Evolutionary conservation across 2,797 vertebrate genomes (phyloP), one percentile per base, ranked within the genome.

Genomic region (Phoebastria nigripes): DNA sequence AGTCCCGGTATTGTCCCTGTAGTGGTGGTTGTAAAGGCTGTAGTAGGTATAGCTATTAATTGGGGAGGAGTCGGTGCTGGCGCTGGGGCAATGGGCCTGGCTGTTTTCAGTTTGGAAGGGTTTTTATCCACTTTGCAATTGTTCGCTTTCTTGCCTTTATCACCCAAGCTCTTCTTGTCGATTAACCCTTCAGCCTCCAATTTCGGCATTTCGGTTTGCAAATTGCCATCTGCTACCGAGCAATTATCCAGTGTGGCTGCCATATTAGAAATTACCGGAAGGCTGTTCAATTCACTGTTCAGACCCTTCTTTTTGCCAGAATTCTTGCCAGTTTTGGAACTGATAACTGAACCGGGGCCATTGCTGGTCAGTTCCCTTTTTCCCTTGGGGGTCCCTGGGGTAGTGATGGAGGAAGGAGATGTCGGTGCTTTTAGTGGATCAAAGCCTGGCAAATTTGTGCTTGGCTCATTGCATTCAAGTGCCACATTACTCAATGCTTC

Each of bases 221-320:
- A 97, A 95, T 95, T 98, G 77, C 98, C 97, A 44, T 99, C 99
- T n/a, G 93, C 87, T 12, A 98, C 98, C 2, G 99, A 98, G 97
- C 99, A 99, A 94, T 98, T 98, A 96, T 99, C 99, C 77, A 99
- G 97, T 4, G 99, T 98, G 74, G 99, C 98, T 2, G 99, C 98
- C 99, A 99, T 99, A 94, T 99, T 99, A 84, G 99, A 99, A 97
- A 99, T 99, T 51, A 99, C 98, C 0, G 99, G 99, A 79, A 99
- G 98, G 96, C 98, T 99, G 96, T 97, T 99, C 71, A 99, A 96
- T 91, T 99, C 99, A 58, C 97, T 98, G 55, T 97, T 98, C 41
- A 99, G 97, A 83, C 98, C 98, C 15, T 99, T 99, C 98, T 99
- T 99, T 82, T 99, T 99, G 82, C 98, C 98, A 72, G 99, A 98